Evolutionary conservation across 2,113 vertebrate genomes (phyloP).

Genomic region (Neolamprologus hecqui): DNA sequence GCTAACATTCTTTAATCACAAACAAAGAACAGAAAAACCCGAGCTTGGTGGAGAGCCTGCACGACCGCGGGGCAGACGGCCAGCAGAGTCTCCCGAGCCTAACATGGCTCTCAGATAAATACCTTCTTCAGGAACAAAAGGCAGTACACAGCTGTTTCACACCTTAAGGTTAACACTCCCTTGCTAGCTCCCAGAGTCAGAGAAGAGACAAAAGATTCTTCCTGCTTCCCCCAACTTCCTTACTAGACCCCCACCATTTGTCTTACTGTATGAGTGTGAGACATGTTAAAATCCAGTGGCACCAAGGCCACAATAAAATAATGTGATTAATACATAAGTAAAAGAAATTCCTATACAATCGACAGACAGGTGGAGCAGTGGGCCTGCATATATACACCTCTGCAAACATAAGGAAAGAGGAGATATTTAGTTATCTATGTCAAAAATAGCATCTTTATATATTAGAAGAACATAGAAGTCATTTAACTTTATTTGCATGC

Average conservation of each 20-base stretch:
- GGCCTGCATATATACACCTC: not conserved
- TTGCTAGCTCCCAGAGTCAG: accelerated
- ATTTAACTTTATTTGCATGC: not conserved
- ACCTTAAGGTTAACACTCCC: not conserved
- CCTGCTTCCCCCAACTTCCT: not conserved
- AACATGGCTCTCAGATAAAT: not conserved
- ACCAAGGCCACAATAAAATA: not conserved
- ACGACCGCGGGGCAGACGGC: accelerated
- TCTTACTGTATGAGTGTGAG: too few species aligned
- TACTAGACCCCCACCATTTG: not conserved
- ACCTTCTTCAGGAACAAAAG: not conserved
- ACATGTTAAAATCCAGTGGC: too few species aligned
- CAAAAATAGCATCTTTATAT: not conserved
- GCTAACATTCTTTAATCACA: not conserved
- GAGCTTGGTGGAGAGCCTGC: not conserved
- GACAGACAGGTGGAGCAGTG: not conserved
- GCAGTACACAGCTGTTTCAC: not conserved
- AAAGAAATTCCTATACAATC: not conserved
- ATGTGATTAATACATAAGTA: not conserved
- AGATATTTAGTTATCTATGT: not conserved
- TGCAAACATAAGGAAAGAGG: not conserved
- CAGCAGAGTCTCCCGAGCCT: not conserved
- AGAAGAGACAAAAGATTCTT: not conserved
- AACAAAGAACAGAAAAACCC: not conserved
- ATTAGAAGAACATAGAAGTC: not conserved